A percentile compares a stretch with the other conserved stretches of the same genome.
Evolutionary conservation across 2,797 vertebrate genomes (phyloP).

Genomic region (Ambastaia sidthimunki): DNA sequence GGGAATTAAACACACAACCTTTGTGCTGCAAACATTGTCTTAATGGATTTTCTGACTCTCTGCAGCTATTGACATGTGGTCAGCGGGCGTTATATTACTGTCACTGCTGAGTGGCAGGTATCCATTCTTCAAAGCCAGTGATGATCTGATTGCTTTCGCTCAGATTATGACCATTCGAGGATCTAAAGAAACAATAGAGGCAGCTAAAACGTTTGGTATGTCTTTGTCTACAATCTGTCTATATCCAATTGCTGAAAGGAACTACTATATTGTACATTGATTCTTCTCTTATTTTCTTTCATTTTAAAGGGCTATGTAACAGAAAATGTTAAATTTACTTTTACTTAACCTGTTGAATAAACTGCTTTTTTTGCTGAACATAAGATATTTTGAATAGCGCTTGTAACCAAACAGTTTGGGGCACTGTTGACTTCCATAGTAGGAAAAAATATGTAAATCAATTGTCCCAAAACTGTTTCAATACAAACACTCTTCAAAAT

Average conservation of each 20-base stretch:
- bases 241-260: not conserved
- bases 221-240: slow-evolving; percentile 45
- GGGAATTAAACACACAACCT: no score
- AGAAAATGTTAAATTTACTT: no score
- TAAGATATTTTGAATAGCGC: no score
- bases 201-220: slow-evolving; percentile 91
- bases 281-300: not conserved
- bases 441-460: no score
- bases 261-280: not conserved
- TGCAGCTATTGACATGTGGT: slow-evolving; percentile 97
- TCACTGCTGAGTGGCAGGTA: slow-evolving; percentile 94
- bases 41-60: slow-evolving; percentile 59
- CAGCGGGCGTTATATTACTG: slow-evolving; percentile 94
- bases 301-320: no score
- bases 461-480: no score
- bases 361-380: no score
- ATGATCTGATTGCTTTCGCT: slow-evolving; percentile 93
- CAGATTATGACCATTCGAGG: slow-evolving; percentile 98
- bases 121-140: slow-evolving; percentile 97
- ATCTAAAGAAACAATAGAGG: slow-evolving; percentile 90
- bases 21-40: no score
- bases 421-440: no score
- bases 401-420: no score
- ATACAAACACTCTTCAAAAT: no score
- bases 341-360: no score